These are phyloP conservation scores for Catonia carolina DNA, from an alignment of 2,888 invertebrate genomes.

Conservation along the genomic window DNA sequence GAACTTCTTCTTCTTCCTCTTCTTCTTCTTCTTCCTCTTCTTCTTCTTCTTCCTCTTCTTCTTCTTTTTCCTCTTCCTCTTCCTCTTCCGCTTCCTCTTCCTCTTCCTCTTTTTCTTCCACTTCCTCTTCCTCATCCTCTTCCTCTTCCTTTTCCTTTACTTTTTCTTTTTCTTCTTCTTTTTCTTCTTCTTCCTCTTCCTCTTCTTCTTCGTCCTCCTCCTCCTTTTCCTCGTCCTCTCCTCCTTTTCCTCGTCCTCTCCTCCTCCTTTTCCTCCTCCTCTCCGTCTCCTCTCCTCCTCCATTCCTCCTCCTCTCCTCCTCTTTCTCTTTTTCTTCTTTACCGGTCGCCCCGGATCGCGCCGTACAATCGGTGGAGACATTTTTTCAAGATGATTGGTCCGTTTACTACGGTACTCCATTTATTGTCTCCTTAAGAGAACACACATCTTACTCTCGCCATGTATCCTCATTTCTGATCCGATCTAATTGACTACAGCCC, in stretches of 20 bases:
- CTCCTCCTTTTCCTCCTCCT: too few species aligned
- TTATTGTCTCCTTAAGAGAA: too few species aligned
- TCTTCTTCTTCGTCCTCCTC: not conserved
- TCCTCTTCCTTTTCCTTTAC: not conserved
- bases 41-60: not conserved
- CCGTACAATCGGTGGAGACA: too few species aligned
- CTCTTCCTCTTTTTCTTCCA: too few species aligned
- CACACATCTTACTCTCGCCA: too few species aligned
- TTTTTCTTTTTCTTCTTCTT: conserved; percentile 11
- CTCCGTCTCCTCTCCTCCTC: too few species aligned
- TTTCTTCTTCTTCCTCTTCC: conserved; percentile 6
- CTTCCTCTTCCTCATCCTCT: not conserved
- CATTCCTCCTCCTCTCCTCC: not conserved
- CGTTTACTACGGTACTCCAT: too few species aligned
- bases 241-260: not conserved
- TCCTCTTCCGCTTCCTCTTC: too few species aligned
- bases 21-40: not conserved
- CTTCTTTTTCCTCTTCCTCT: not conserved
- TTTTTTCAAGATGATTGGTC: too few species aligned
- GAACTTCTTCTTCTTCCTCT: conserved; percentile 4
- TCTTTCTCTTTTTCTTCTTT: not conserved
- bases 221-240: not conserved
- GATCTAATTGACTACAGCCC: too few species aligned
- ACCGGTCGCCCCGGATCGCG: too few species aligned
- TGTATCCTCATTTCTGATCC: too few species aligned